These are phyloP conservation scores for Tretioscincus oriximinensis DNA, from an alignment of 2,113 vertebrate species.

Conservation along the genomic window DNA sequence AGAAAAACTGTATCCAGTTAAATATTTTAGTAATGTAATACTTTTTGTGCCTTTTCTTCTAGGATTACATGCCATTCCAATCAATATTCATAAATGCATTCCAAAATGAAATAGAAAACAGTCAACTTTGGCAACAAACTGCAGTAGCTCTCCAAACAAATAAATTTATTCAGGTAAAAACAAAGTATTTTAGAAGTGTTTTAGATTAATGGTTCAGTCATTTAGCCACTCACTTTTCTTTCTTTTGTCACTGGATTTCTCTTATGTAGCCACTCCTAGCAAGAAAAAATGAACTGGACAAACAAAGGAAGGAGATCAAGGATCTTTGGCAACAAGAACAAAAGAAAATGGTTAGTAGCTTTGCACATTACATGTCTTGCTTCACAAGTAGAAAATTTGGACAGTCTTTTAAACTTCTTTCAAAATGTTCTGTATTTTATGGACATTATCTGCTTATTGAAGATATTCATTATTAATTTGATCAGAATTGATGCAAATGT, in stretches of 20 bases:
- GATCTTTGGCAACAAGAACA: slow-evolving; percentile 96
- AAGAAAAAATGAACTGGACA: slow-evolving; percentile 94
- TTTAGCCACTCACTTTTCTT: neutral
- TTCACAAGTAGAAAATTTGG: slow-evolving; percentile 11
- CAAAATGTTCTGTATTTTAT: neutral
- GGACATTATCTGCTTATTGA: neutral
- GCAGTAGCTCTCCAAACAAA: slow-evolving; percentile 88
- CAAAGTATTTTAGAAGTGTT: neutral
- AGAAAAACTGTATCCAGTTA: slow-evolving; percentile 1
- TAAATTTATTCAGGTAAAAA: slow-evolving; percentile 92
- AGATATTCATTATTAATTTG: no score
- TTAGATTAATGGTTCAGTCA: neutral
- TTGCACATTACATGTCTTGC: slow-evolving; percentile 5
- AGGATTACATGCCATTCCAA: slow-evolving; percentile 96
- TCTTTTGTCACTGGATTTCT: slow-evolving; percentile 39
- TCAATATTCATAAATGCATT: slow-evolving; percentile 88
- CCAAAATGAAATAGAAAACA: slow-evolving; percentile 88
- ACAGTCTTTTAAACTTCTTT: neutral
- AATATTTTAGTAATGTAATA: slow-evolving; percentile 7
- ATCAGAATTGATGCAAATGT: no score
- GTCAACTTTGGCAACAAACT: slow-evolving; percentile 88
- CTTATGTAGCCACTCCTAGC: slow-evolving; percentile 84
- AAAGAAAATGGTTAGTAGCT: slow-evolving; percentile 89
- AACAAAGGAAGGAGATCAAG: slow-evolving; percentile 94
- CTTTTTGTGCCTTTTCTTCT: slow-evolving; percentile 50